These are phyloP conservation scores for Ectemnius lituratus DNA, from an alignment of 2,888 invertebrate genomes.

Conservation along the genomic window DNA sequence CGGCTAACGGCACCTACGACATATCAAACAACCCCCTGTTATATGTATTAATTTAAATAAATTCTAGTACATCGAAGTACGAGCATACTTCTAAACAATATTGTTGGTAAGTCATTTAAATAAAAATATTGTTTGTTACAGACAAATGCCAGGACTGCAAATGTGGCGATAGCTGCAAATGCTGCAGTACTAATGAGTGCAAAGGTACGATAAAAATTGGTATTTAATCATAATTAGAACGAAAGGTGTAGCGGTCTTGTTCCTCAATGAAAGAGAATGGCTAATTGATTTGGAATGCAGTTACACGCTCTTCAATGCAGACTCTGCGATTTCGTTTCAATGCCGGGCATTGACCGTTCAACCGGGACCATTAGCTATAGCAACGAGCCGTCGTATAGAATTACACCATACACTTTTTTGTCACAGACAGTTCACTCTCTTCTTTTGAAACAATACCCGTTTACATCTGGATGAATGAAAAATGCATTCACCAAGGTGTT, in stretches of 20 bases:
- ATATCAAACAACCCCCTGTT: neutral
- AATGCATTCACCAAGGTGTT: neutral
- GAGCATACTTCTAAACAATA: neutral
- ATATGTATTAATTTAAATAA: neutral
- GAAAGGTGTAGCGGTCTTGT: neutral
- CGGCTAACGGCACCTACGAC: no score
- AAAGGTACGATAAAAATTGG: conserved; percentile 51
- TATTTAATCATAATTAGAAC: neutral
- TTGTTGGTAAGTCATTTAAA: conserved; percentile 10
- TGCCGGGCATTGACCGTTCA: conserved; percentile 46
- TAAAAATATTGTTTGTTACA: conserved; percentile 48
- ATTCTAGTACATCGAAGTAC: neutral
- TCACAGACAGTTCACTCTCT: neutral
- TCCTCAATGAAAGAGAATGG: neutral
- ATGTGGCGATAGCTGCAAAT: conserved; percentile 73
- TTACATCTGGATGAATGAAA: neutral
- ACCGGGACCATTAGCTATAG: conserved; percentile 20
- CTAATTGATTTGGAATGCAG: conserved; percentile 29
- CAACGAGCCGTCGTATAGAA: conserved; percentile 1
- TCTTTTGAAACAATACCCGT: neutral
- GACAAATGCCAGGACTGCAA: conserved; percentile 72
- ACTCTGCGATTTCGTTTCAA: conserved; percentile 37
- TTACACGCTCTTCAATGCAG: conserved; percentile 8
- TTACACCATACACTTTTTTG: neutral
- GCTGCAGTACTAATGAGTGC: conserved; percentile 62